A percentile compares a stretch with the other conserved stretches of the same genome.
Conservation (phyloP, 2,797 vertebrate genomes). For the Phrynocephalus guinanensis region DNA sequence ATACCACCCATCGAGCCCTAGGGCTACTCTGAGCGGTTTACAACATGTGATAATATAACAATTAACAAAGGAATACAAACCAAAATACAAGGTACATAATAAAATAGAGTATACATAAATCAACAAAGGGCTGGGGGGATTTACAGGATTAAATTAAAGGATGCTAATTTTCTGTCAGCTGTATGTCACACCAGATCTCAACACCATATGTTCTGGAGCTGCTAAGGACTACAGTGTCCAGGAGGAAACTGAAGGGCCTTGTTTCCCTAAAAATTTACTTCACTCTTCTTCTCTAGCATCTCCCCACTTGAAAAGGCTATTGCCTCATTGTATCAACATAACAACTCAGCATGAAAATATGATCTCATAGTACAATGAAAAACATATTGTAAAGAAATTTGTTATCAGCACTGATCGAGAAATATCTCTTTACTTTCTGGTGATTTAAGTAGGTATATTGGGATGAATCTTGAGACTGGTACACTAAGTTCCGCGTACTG, state of each 20-base stretch:
- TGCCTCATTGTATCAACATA: background rate
- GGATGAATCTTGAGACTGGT: background rate
- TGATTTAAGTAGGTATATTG: too few species aligned
- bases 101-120: too few species aligned
- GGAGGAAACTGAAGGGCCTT: background rate
- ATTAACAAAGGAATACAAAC: too few species aligned
- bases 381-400: background rate
- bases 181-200: background rate
- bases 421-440: background rate
- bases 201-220: background rate
- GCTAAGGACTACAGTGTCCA: background rate
- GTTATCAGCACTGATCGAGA: background rate
- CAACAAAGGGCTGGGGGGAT: too few species aligned
- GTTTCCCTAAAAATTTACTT: background rate
- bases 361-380: background rate
- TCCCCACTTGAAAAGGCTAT: background rate
- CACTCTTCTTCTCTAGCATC: background rate
- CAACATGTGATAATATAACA: too few species aligned
- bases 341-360: background rate
- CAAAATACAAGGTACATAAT: too few species aligned
- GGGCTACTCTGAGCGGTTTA: too few species aligned
- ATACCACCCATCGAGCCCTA: too few species aligned
- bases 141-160: too few species aligned
- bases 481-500: background rate
- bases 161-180: background rate